Percentiles rank a stretch among this genome's conserved stretches.
Conservation (phyloP, 2,113 vertebrate species). For the Ibidorhyncha struthersii region DNA sequence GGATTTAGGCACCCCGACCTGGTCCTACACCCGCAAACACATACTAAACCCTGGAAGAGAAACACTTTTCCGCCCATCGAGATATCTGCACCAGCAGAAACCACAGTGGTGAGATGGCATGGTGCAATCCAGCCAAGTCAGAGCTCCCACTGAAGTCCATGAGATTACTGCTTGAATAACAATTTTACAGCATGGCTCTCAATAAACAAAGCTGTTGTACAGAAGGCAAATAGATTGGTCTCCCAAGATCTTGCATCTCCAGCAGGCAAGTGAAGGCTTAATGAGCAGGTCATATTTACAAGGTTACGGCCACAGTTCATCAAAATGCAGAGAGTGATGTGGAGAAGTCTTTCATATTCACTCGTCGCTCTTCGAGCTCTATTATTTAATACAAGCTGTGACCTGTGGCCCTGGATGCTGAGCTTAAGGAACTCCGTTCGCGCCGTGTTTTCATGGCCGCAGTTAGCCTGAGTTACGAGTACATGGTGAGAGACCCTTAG, state of each 20-base stretch:
- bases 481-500: accelerated
- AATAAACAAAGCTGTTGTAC: neutral
- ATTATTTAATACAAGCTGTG: neutral
- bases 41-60: neutral
- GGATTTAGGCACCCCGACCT: neutral
- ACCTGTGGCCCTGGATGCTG: neutral
- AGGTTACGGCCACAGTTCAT: neutral
- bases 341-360: neutral
- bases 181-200: neutral
- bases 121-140: neutral
- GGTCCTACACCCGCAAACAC: neutral
- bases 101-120: accelerated
- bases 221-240: neutral
- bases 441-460: neutral
- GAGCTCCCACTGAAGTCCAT: neutral
- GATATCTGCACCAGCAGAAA: neutral
- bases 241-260: neutral
- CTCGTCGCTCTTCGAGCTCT: neutral
- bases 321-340: neutral
- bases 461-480: neutral
- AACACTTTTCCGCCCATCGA: accelerated
- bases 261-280: neutral
- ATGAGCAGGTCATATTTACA: neutral
- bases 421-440: neutral
- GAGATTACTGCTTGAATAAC: neutral